phyloP scores from a whole-genome alignment of 1,140 invertebrate species.

The Drosophila sp. region DNA sequence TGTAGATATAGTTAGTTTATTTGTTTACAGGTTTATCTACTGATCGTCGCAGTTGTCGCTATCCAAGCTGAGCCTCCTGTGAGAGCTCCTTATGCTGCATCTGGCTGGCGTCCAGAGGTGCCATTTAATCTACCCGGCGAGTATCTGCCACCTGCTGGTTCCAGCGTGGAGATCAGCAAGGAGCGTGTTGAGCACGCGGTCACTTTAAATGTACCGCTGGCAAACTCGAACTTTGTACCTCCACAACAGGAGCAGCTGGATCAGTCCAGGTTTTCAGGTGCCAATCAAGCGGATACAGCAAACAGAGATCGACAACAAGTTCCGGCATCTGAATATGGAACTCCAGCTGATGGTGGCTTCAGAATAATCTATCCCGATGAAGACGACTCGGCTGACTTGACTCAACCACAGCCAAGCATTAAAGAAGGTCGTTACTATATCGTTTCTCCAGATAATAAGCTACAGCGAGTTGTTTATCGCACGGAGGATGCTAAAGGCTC shows the following conservation, averaged over 20 bases:
- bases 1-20: neutral
- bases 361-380: constrained; percentile 68
- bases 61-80: constrained; percentile 7
- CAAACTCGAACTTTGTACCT: constrained; percentile 22
- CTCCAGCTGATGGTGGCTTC: constrained; percentile 51
- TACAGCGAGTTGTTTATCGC: constrained; percentile 72
- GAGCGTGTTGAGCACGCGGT: constrained; percentile 61
- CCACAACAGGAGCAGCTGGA: constrained; percentile 10
- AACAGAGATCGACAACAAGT: neutral
- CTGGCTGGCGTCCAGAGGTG: constrained; percentile 71
- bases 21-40: constrained; percentile 25
- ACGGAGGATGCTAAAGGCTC: constrained; percentile 47
- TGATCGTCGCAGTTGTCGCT: constrained; percentile 2
- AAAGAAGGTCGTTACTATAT: constrained; percentile 77
- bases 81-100: constrained; percentile 63
- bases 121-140: constrained; percentile 68
- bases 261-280: neutral
- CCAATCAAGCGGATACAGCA: neutral
- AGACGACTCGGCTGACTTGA: constrained; percentile 19
- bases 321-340: constrained; percentile 58
- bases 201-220: constrained; percentile 23
- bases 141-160: constrained; percentile 18
- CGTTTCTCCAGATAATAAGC: constrained; percentile 64
- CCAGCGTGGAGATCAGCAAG: constrained; percentile 63
- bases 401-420: constrained; percentile 6